Base-by-base conservation (phyloP, 2,888 invertebrate genomes). In the Pycnomerus fuliginosus region DNA sequence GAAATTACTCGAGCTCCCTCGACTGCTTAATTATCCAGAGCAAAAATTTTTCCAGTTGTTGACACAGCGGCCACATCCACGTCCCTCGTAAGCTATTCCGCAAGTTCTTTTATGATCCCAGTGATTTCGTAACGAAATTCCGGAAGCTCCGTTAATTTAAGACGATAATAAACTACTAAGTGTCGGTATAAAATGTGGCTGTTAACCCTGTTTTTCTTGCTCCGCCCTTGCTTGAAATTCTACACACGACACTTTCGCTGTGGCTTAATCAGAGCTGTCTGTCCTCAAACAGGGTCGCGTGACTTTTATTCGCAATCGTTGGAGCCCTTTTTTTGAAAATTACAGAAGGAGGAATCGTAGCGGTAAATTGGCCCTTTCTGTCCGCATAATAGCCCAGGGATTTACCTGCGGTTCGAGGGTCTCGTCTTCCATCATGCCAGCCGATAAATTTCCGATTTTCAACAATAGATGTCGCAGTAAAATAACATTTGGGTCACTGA, bases 371-470 rank as follows among this genome's bases (percentile, higher is more conserved):
- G 32, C 32, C 39, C n/a, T n/a, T 25, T 25, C 32, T 39, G 31
- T 39, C 39, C 31, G 27, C 25, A 32, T 25, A 39, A 39, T 14
- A 27, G 32, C 39, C 25, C 17, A 10, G 16, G 32, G 32, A 32
- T 39, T 39, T 39, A 39, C 39, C 39, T 39, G 39, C 32, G 27
- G 32, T 17, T 38, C 30, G 13, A 14, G 28, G 38, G 38, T 20
- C 22, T 20, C 25, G 33, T 34, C 28, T 16, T 43, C 31, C 29
- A 35, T 43, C 42, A 43, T 43, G 31, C 30, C 23, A 20, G 23
- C 25, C 42, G 23, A 43, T 43, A 43, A 43, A 43, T 35, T 36
- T 20, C 35, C 42, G 42, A 43, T 43, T 34, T 41, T 34, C 27
- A 30, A 35, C 42, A 43, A 43, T 43, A 31, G 36, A 24, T 24